These are phyloP conservation scores for Pogonomyrmex californicus DNA, from an alignment of 1,140 invertebrate species.

Conservation along the genomic window DNA sequence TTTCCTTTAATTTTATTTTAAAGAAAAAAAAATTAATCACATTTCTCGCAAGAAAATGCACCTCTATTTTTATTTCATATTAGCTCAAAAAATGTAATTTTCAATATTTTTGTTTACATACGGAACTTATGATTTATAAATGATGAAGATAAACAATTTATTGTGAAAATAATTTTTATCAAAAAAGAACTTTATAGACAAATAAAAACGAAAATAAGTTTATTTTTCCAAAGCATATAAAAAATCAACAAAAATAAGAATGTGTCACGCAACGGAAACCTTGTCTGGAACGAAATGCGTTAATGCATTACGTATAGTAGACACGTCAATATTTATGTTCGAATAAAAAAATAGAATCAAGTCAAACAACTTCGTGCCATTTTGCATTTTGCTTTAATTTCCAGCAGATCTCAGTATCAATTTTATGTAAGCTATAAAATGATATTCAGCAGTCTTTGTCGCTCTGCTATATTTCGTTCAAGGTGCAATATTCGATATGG, in stretches of 20 bases:
- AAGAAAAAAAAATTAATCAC: slow-evolving; percentile 5
- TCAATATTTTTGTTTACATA: background rate
- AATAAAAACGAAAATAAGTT: background rate
- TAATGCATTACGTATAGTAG: background rate
- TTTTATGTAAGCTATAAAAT: background rate
- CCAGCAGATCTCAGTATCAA: background rate
- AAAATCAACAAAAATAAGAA: background rate
- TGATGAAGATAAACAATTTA: background rate
- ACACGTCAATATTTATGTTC: slow-evolving; percentile 1
- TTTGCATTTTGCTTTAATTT: background rate
- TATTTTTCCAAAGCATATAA: background rate
- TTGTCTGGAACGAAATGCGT: background rate
- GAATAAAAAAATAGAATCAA: background rate
- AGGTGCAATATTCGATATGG: background rate
- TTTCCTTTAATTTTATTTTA: slow-evolving; percentile 16
- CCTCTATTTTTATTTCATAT: slow-evolving; percentile 19
- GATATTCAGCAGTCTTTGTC: background rate
- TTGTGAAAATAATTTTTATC: background rate
- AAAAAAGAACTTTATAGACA: background rate
- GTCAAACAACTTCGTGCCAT: background rate
- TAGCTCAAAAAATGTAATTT: background rate
- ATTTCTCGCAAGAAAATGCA: background rate
- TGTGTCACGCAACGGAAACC: background rate
- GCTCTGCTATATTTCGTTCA: background rate
- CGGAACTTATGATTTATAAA: background rate